Conservation (phyloP, 1,140 invertebrate genomes). For the Bombus polaris region DNA sequence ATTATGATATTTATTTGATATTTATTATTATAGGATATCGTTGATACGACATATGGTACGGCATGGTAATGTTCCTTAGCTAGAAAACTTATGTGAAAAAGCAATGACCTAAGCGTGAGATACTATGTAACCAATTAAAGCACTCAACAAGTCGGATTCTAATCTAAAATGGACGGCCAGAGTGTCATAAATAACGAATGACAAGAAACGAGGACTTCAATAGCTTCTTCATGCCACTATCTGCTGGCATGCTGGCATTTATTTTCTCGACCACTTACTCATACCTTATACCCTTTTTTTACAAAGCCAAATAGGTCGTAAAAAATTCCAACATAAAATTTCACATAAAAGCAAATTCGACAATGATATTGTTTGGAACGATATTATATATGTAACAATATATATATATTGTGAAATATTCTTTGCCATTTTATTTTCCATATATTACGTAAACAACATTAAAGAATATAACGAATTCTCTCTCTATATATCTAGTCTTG, state of each 20-base stretch:
- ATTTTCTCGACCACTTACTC: neutral
- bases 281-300: no score
- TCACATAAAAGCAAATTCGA: neutral
- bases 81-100: no score
- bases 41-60: no score
- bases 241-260: neutral
- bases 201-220: neutral
- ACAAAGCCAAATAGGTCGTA: neutral
- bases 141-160: neutral
- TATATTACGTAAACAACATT: neutral
- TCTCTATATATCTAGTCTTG: rapidly evolving
- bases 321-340: neutral
- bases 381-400: no score
- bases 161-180: no score
- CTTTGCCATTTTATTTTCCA: no score
- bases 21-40: no score
- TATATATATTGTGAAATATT: no score
- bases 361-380: no score
- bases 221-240: neutral
- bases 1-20: no score
- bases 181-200: neutral
- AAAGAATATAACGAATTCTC: neutral
- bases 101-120: neutral
- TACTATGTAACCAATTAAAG: neutral
- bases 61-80: no score